Base-by-base conservation (phyloP, 2,797 vertebrate genomes). In the Mergus octosetaceus region DNA sequence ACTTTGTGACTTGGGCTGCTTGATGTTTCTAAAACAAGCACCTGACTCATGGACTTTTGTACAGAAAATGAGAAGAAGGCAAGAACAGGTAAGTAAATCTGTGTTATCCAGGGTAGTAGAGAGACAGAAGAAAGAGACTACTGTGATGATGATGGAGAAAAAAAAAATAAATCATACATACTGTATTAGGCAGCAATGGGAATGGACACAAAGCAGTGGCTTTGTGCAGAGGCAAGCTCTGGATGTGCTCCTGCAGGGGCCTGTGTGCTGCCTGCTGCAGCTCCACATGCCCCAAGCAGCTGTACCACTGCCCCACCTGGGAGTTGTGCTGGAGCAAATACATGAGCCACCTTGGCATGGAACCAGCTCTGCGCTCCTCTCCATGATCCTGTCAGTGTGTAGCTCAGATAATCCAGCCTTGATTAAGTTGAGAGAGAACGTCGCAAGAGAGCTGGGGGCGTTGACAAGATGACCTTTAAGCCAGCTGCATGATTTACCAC, bases 231-330 rank as follows among this genome's bases (percentile, higher is more conserved):
- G n/a, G 22, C n/a, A 60, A 60, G n/a, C 57, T 22, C 22, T 24
- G n/a, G 24, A 9, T 22, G 15, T 9, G 54, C 3, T 82, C 19
- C 54, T 54, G 45, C 2, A 0, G 1, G 30, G 32, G 27, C 13
- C 28, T 38, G 0, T 10, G 5, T 22, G 77, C 56, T 61, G 36
- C 32, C 2, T 30, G 49, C 36, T 28, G 57, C 57, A 69, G n/a
- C 21, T 41, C 9, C 2, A 1, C 15, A 2, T 0, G 27, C 18
- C 27, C 49, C 25, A n/a, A 79, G 54, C n/a, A 79, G 30, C 39
- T n/a, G n/a, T 9, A 54, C 13, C 28, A 5, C 14, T 58, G 27
- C 45, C n/a, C 30, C 62, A 68, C 32, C 17, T 34, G 28, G 34
- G 45, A 85, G 39, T 5, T 49, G 56, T 12, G 25, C 36, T 41